Evolutionary conservation across 2,113 vertebrate species (phyloP), one percentile per base, ranked within the genome.

Genomic region (Mustela lutreola): DNA sequence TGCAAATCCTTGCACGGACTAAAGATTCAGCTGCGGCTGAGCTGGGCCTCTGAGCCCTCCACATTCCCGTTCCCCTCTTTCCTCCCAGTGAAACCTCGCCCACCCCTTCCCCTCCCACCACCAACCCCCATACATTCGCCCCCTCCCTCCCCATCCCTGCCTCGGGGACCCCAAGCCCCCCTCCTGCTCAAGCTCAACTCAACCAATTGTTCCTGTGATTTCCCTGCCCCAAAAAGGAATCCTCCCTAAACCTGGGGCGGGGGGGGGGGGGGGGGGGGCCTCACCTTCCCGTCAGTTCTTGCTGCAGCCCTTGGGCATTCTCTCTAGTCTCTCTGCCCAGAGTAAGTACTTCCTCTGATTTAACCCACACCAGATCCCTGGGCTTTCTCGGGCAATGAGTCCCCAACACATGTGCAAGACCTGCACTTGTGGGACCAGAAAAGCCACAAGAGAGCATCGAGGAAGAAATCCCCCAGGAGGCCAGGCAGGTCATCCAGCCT

Each of bases 31-130:
- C 62, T 10, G 22, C 71, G 24, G 0, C 1, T 31, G 53, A 84
- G 39, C 82, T 8, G 58, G 76, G 10, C 28, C 89, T 12, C 90
- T 83, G 87, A 90, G 89, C 89, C 97, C 97, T 93, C 88, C 48
- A 39, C 91, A 84, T 62, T 92, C 93, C 94, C 24, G 75, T 63
- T 42, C 91, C 79, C 89, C 95, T 76, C 45, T 70, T 12, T 89
- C 97, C 93, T 98, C 91, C 53, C 81, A 0, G 0, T 88, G 58
- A 92, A 53, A 81, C 28, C 90, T 94, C 48, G 5, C 48, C 76
- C 39, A 50, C 24, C 11, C 33, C 48, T 58, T 67, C 73, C 63
- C 63, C 56, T 80, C 67, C 92, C 22, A 45, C 42, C 36, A 5
- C 39, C 58, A 58, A 4, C 60, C 45, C 45, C n/a, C 7, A 28